A percentile compares a stretch with the other conserved stretches of the same genome.
Evolutionary conservation across 2,113 vertebrate species (phyloP).

Genomic region (Gavia stellata): DNA sequence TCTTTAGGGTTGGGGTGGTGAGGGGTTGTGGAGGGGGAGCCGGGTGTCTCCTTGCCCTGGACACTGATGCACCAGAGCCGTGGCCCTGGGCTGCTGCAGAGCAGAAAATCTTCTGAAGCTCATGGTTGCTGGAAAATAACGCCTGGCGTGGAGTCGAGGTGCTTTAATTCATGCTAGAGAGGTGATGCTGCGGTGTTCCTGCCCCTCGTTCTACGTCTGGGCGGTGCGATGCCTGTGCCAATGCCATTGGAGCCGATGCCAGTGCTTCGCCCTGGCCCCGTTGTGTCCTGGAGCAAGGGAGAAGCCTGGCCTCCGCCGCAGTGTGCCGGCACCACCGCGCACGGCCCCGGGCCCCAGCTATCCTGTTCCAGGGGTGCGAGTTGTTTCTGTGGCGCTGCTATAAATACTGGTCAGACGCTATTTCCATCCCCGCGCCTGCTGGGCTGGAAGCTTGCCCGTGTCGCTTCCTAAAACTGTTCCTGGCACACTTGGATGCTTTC

Average conservation of each 20-base stretch:
- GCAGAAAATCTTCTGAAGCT: neutral
- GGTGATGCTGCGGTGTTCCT: neutral
- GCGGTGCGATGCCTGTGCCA: neutral
- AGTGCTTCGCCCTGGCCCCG: neutral
- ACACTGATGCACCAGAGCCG: neutral
- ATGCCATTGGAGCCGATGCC: neutral
- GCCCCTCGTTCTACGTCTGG: fast-evolving
- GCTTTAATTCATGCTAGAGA: fast-evolving
- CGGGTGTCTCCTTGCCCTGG: fast-evolving
- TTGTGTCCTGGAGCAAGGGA: fast-evolving
- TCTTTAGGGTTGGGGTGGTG: fast-evolving
- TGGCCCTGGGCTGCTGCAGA: neutral
- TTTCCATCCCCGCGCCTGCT: neutral
- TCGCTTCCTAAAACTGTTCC: neutral
- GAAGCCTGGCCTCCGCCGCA: neutral
- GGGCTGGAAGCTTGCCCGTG: neutral
- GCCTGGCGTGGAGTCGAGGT: fast-evolving
- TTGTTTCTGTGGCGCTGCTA: neutral
- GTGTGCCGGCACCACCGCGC: fast-evolving
- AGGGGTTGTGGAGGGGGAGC: neutral
- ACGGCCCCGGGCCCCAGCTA: fast-evolving
- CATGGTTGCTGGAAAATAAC: neutral
- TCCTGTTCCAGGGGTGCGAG: neutral
- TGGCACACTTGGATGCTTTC: neutral
- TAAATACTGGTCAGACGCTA: neutral